A percentile compares a stretch with the other conserved stretches of the same genome.
Conservation (phyloP, 2,113 vertebrate genomes). For the Eretmodus cyanostictus region DNA sequence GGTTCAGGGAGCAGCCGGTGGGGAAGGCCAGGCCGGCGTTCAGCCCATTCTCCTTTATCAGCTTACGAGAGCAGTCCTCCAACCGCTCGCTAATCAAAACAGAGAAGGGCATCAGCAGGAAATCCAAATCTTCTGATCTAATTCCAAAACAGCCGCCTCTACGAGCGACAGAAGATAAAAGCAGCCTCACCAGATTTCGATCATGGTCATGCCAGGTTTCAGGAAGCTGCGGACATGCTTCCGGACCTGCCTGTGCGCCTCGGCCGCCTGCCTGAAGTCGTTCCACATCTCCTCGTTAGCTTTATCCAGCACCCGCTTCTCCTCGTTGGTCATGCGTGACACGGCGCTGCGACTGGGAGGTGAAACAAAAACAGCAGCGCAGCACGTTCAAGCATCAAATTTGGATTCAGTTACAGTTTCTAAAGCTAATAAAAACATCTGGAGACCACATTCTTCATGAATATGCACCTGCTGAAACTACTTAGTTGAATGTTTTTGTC, state of each 20-base stretch:
- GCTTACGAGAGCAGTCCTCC: constrained; percentile 88
- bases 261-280: constrained; percentile 96
- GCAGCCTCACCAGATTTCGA: constrained; percentile 92
- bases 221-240: constrained; percentile 94
- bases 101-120: background rate
- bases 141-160: background rate
- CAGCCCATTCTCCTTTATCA: constrained; percentile 93
- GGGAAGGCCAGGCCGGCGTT: constrained; percentile 95
- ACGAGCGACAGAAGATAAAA: background rate
- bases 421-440: background rate
- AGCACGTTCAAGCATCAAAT: background rate
- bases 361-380: background rate
- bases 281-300: constrained; percentile 97
- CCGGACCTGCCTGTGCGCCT: constrained; percentile 97
- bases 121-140: background rate
- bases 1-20: constrained; percentile 96
- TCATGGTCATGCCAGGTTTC: constrained; percentile 98
- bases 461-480: background rate
- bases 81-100: constrained; percentile 39
- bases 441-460: background rate
- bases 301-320: constrained; percentile 90
- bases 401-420: background rate
- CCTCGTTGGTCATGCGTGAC: constrained; percentile 85
- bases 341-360: constrained; percentile 79
- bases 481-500: background rate